Base-by-base conservation (phyloP, 1,140 invertebrate species). In the Drosophila obscura region DNA sequence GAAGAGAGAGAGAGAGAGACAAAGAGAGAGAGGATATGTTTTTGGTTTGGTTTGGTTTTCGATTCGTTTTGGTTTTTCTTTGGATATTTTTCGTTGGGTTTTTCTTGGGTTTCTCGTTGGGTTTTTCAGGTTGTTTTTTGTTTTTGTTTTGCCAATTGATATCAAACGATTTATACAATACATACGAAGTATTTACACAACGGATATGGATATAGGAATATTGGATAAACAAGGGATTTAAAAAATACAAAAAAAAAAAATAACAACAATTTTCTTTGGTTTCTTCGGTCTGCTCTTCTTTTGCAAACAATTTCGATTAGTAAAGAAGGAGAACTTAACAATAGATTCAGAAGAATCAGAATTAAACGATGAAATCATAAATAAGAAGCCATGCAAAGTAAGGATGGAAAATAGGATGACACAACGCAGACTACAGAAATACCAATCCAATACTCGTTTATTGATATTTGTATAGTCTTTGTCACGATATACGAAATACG, bases 341-440 rank as follows among this genome's bases (percentile, higher is more conserved):
- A 57, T 44, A 48, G 15, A 58, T 56, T 57, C 49, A 11, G 52
- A 68, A 11, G 52, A 68, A 60, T 39, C 11, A 39, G 11, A 39
- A 65, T 75, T 59, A 78, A 69, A 68, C 45, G 41, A 26, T 39
- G 28, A 79, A 76, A 82, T 75, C 61, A 82, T 76, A 69, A 82
- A 52, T 66, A 82, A 87, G 24, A 87, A 87, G 82, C 82, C 82
- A 87, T 87, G 82, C 82, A 65, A 82, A 88, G 59, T 75, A 75
- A 66, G 16, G 43, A 71, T 69, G 66, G 41, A 53, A 60, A 52
- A 55, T 24, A 39, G 43, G 4, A 77, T 85, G 81, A 77, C 11
- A 13, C 9, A 13, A 39, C 19, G 19, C 19, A 11, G 35, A 39
- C 11, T 4, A 39, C 5, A 2, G 35, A 39, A 39, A 39, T 13